Evolutionary conservation across 2,797 vertebrate species (phyloP), one percentile per base, ranked within the genome.

Genomic region (Sus cebifrons): DNA sequence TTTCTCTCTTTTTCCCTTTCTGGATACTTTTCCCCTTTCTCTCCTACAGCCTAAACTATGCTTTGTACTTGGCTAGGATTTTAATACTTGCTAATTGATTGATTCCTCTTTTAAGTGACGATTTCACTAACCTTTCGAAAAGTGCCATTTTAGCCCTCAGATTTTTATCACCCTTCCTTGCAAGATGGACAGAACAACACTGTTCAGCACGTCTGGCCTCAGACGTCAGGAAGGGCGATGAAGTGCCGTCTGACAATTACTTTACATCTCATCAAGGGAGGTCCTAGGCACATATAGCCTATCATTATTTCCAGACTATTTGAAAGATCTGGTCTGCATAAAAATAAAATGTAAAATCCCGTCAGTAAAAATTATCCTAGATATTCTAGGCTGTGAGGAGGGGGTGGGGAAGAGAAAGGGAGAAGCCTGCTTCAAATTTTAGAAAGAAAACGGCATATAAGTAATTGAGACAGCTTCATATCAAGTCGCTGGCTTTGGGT

Each of bases 281-380:
- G 56, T 70, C 23, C n/a, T 64, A 92, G 58, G 23, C 27, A 86
- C 54, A 25, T 67, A 40, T 16, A 89, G 54, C 16, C 25, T 75
- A 44, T 70, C 40, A 62, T 52, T 74, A 64, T 82, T 95, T 93
- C 52, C 77, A 79, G 32, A 29, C 44, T 82, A 18, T 54, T 86
- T 29, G 23, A 40, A 83, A 65, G 81, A 96, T 94, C 83, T 89
- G 62, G 44, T 79, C 56, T 83, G 87, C 70, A 44, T 86, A 84
- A 86, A 97, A 83, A 36, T 21, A 73, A 94, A 96, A 79, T 29
- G 8, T 73, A 36, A 89, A 83, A 84, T 85, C 20, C 70, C 9
- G 15, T 87, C 78, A 73, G 8, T 68, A 74, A 58, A 95, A 79
- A 13, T 52, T 94, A 32, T 17, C 29, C 23, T 25, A 82, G 64